Base-by-base conservation (phyloP, 2,888 invertebrate species). In the Scrobipalpa costella region DNA sequence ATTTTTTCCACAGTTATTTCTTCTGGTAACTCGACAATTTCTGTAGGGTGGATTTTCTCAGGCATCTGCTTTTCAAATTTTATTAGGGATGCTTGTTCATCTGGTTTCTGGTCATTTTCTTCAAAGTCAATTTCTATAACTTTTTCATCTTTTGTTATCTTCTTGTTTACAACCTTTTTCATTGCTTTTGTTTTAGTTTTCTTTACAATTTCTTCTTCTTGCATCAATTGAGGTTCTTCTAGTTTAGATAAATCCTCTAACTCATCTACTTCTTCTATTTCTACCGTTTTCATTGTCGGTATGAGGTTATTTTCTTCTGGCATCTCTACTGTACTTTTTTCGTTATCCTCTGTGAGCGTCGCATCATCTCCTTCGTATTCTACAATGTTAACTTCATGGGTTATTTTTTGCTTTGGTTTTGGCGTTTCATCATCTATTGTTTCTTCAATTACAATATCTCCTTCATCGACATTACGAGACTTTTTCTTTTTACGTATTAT, bases 401-500 rank as follows among this genome's bases (percentile, higher is more conserved):
- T 63, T 33, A 76, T 72, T 3, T 61, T 34, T 7, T 66, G 70
- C 0, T 66, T 61, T 60, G 70, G 63, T 55, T 69, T 66, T 0
- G 65, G 66, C n/a, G 79, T 76, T 0, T 91, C 89, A 13, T 89
- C 90, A 60, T 92, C 91, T 64, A 90, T 69, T 0, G 79, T 83
- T 80, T 92, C 92, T 79, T 92, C 92, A 64, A 94, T 93, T 0
- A 93, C 90, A 1, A 93, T 78, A 68, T 92, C 88, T 21, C 90
- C 90, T 66, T 84, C 84, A 13, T 75, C 72, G 27, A 77, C 71
- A 1, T 66, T 66, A 21, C 52, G 66, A 2, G 68, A 69, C 66
- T 73, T 82, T 47, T 82, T 84, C 71, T 87, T 92, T 71, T 92
- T 92, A 70, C 90, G 82, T 63, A 93, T 73, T 64, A 92, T 91